phyloP scores from a whole-genome alignment of 2,888 invertebrate species.

The Pandemis cinnamomeana region DNA sequence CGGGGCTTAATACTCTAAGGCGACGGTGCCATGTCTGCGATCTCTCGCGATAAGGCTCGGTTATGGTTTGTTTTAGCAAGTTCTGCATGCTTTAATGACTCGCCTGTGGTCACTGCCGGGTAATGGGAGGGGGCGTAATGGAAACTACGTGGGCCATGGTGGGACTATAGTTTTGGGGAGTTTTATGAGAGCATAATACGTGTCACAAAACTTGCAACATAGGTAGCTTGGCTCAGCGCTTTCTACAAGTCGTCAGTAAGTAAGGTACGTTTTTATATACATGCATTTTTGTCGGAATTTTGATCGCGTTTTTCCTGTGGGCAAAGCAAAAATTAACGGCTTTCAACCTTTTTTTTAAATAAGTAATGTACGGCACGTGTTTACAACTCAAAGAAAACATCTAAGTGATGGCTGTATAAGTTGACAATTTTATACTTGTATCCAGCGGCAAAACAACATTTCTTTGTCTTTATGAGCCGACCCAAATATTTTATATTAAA shows the following conservation, averaged over 20 bases:
- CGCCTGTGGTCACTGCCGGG: conserved; percentile 19
- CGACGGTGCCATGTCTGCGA: conserved; percentile 56
- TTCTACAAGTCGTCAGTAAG: conserved; percentile 26
- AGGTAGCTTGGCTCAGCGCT: neutral
- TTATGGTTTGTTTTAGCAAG: conserved; percentile 39
- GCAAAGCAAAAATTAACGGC: too few relatives aligned
- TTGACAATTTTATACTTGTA: too few relatives aligned
- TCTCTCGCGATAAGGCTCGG: conserved; percentile 48
- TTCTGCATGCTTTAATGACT: conserved; percentile 25
- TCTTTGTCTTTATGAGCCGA: too few relatives aligned
- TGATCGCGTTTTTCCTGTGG: too few relatives aligned
- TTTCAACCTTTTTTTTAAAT: too few relatives aligned
- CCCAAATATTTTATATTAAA: too few relatives aligned
- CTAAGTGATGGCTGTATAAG: too few relatives aligned
- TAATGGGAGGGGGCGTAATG: conserved; percentile 22
- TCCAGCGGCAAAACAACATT: too few relatives aligned
- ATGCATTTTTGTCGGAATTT: too few relatives aligned
- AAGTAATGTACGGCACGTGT: too few relatives aligned
- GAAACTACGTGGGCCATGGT: conserved; percentile 14
- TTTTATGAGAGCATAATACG: neutral
- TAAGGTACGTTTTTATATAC: too few relatives aligned
- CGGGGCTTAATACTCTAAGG: conserved; percentile 8
- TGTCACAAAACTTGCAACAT: neutral
- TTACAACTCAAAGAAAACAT: too few relatives aligned
- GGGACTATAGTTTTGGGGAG: neutral